Evolutionary conservation across 2,113 vertebrate species (phyloP), one percentile per base, ranked within the genome.

Genomic region (Ondatra zibethicus): DNA sequence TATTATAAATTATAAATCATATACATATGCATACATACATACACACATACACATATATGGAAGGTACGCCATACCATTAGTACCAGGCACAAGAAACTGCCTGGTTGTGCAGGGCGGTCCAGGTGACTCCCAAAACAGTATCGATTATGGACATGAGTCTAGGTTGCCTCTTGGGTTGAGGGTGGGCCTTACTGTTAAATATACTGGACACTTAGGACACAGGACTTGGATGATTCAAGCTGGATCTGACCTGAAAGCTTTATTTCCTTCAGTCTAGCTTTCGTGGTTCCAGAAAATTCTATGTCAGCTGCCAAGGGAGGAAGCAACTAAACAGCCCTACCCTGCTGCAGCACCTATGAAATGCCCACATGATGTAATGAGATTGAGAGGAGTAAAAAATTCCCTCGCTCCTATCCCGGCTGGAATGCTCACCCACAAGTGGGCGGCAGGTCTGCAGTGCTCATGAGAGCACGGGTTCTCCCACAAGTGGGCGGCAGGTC

Each of bases 401-500:
- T 4, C 65, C 4, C 0, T 31, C 5, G 0, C n/a, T 23, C 33
- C n/a, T 21, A 0, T 3, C 29, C 8, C 31, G 0, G 42, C 14
- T 1, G n/a, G 11, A 0, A 2, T 5, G 27, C 61, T 36, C 36
- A 1, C 16, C 39, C 45, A 13, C 0, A 14, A 29, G 29, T 16
- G 4, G 13, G 73, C 2, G 0, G 17, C 52, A 2, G 0, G 21
- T 68, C 17, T 63, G 31, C 25, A 63, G 29, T 3, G 47, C 19
- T 33, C 0, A 14, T 3, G 29, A 4, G 1, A 25, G 0, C 21
- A 0, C 14, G 0, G 0, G 5, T 21, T n/a, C n/a, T n/a, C 16
- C 39, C 45, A 13, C 0, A 14, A 29, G 29, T 16, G 4, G 13
- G 73, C 2, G 0, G 17, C 52, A 2, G 0, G 21, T 68, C 17